These are phyloP conservation scores for Takifugu rubripes DNA, from an alignment of 2,797 vertebrate species.

Conservation along the genomic window DNA sequence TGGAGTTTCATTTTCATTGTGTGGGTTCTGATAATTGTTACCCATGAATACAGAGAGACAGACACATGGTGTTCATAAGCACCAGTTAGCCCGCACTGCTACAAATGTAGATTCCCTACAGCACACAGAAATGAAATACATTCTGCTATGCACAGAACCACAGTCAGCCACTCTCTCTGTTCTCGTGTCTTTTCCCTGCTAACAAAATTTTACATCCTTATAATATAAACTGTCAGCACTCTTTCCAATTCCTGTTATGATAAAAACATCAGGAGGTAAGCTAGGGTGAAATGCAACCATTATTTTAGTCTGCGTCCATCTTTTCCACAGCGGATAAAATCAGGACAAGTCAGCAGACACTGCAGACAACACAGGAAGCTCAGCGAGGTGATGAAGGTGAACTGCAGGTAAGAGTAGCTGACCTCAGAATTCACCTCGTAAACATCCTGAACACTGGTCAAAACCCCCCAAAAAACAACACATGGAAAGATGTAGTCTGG, in stretches of 20 bases:
- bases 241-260: slow-evolving; percentile 54
- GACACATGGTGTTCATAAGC: slow-evolving; percentile 70
- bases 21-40: slow-evolving; percentile 60
- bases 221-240: slow-evolving; percentile 61
- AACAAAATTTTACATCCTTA: slow-evolving; percentile 48
- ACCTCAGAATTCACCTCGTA: too few relatives aligned
- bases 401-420: background rate
- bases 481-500: too few relatives aligned
- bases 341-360: slow-evolving; percentile 14
- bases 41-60: slow-evolving; percentile 40
- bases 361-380: too few relatives aligned
- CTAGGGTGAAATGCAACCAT: slow-evolving; percentile 45
- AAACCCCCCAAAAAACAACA: too few relatives aligned
- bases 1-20: slow-evolving; percentile 45
- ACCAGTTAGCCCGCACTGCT: slow-evolving; percentile 44
- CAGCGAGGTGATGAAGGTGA: too few relatives aligned
- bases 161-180: slow-evolving; percentile 23
- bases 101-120: slow-evolving; percentile 57
- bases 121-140: slow-evolving; percentile 55
- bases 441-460: too few relatives aligned
- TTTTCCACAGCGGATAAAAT: slow-evolving; percentile 27
- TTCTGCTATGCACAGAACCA: slow-evolving; percentile 37
- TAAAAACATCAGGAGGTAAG: slow-evolving; percentile 51
- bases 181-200: slow-evolving; percentile 26
- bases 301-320: slow-evolving; percentile 28